Base-by-base conservation (phyloP, 92 coral and sea anemone genomes). In the Porites cylindrica region DNA sequence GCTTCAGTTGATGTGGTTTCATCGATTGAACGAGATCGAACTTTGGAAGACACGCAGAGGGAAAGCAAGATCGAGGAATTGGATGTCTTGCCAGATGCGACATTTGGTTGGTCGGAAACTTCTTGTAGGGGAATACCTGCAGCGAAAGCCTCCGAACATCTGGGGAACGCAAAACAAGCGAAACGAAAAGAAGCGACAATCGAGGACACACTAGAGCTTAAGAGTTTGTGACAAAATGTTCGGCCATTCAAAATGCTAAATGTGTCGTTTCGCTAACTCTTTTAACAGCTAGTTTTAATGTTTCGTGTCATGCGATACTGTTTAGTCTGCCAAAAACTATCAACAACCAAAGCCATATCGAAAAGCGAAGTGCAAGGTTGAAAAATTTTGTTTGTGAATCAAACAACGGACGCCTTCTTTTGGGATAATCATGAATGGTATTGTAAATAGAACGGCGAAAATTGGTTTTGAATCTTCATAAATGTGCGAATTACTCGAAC, bases 71-170 rank as follows among this genome's bases (percentile, higher is more conserved):
- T 71, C 9, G 56, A 38, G 61, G 61, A 56, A 10, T 56, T 10
- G 11, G 61, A 77, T 43, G 7, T 23, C 7, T 4, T n/a, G 43
- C 51, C 23, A 50, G 60, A 63, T 64, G 72, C 70, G 47, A 65
- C 43, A 0, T 50, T 63, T 54, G 61, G 59, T 62, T 79, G 83
- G 83, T 16, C 59, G 20, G 83, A 79, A 79, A 13, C 53, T 60
- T 13, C 54, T 29, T 19, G 61, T 24, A 20, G 43, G 21, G 56
- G 38, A 50, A 29, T 43, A 19, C 51, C 14, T 79, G 47, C 38
- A 65, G 59, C 50, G 47, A 63, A 66, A 59, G 47, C 47, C 47
- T 2, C 47, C 47, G 19, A 24, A 67, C 5, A 13, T 23, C 17
- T 16, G 51, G 32, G 12, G 19, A 60, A 11, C 53, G 29, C 72